A percentile compares a stretch with the other conserved stretches of the same genome.
Conservation (phyloP, 2,113 vertebrate genomes). For the Chionis minor region DNA sequence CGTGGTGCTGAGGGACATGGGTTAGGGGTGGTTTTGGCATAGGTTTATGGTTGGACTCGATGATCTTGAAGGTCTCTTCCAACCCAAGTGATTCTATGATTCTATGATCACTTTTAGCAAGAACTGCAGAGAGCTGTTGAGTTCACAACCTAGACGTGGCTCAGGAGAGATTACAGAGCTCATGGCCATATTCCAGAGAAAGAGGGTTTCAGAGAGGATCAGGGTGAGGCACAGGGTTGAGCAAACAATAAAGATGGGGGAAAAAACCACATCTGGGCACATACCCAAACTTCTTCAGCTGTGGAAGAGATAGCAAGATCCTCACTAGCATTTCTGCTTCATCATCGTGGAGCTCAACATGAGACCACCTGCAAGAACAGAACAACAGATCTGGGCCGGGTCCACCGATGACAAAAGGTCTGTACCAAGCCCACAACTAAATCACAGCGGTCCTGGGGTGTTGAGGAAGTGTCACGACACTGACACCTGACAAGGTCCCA, state of each 20-base stretch:
- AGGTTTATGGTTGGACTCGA: too few relatives aligned
- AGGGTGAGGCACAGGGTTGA: neutral
- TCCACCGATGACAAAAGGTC: neutral
- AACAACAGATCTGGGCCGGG: neutral
- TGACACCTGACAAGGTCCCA: neutral
- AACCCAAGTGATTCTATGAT: too few relatives aligned
- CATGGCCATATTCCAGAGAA: neutral
- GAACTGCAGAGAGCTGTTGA: neutral
- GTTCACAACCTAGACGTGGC: neutral
- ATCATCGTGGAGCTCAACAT: constrained; percentile 16
- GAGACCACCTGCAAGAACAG: constrained; percentile 61
- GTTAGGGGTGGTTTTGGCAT: too few relatives aligned
- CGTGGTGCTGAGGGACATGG: too few relatives aligned
- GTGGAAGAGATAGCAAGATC: constrained; percentile 19
- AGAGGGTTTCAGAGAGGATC: neutral
- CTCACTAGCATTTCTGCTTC: constrained; percentile 28
- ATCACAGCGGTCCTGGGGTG: neutral
- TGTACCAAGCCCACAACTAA: neutral
- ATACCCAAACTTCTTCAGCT: constrained; percentile 68
- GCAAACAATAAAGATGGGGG: neutral
- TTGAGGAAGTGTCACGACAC: accelerated
- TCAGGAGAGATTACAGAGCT: neutral
- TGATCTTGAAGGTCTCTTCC: too few relatives aligned
- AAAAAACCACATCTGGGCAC: neutral
- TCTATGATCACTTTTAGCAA: neutral